Conservation (phyloP, 35 echinoderm and acorn worm genomes). For the Nesometra sesokonis region DNA sequence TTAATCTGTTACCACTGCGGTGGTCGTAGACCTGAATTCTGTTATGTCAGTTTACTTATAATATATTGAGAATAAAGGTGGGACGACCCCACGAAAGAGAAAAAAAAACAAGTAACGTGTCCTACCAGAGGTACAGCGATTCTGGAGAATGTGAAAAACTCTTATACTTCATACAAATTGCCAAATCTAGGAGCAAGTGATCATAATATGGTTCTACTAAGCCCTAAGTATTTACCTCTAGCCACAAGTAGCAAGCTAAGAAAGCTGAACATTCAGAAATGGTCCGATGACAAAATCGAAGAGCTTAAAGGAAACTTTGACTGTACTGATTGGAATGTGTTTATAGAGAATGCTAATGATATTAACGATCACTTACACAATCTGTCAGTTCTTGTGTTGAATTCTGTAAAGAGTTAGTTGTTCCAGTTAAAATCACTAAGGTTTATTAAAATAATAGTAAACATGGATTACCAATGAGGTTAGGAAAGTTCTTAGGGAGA, state of each 20-base stretch:
- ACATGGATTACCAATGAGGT: background rate
- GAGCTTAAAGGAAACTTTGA: no score
- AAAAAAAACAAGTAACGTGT: no score
- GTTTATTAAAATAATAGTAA: background rate
- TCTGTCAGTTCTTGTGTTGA: conserved; percentile 11
- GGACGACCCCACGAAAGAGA: no score
- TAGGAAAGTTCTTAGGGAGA: background rate
- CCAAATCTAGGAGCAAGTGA: conserved; percentile 7
- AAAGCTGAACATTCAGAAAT: background rate
- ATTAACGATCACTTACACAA: conserved; percentile 28
- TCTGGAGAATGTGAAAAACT: conserved; percentile 28
- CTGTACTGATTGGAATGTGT: conserved; percentile 34
- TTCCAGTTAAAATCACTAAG: conserved; percentile 5
- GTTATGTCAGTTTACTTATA: no score
- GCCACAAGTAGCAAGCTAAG: background rate
- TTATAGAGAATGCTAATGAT: conserved; percentile 2
- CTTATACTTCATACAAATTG: background rate
- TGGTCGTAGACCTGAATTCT: no score
- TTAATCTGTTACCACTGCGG: no score
- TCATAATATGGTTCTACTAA: conserved; percentile 8
- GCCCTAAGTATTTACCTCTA: background rate
- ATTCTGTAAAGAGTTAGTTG: conserved; percentile 7
- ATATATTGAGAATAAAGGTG: no score
- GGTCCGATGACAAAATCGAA: no score
- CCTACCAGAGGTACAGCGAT: background rate